Evolutionary conservation across 2,888 invertebrate species (phyloP).

Genomic region (Seira ritae): DNA sequence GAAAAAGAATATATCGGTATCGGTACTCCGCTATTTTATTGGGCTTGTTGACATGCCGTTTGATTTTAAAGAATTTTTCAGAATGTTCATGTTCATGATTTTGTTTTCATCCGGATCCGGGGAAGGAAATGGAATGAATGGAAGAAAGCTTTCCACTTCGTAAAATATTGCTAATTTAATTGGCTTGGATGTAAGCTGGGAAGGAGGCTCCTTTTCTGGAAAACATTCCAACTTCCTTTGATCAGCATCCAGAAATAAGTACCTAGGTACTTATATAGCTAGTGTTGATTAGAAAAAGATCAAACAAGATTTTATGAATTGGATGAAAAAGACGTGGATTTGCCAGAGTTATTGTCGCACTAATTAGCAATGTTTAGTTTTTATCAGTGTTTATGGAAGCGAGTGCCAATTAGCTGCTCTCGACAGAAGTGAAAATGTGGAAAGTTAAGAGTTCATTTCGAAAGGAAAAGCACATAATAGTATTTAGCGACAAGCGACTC

Average conservation of each 20-base stretch:
- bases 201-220: neutral
- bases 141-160: no score
- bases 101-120: no score
- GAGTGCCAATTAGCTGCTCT: no score
- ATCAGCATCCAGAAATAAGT: neutral
- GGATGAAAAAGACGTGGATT: neutral
- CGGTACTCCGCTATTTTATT: no score
- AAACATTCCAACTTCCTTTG: neutral
- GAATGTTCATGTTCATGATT: no score
- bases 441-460: no score
- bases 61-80: no score
- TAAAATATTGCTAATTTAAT: conserved; percentile 15
- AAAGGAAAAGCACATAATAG: no score
- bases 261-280: neutral
- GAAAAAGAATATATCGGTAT: no score
- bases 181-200: neutral
- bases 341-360: neutral
- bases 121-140: no score
- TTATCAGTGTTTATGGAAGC: neutral
- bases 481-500: neutral
- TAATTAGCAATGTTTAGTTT: neutral
- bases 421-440: neutral
- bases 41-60: no score
- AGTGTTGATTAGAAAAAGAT: no score
- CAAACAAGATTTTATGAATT: neutral